Percentiles rank a stretch among this genome's conserved stretches.
phyloP scores from a whole-genome alignment of 2,888 invertebrate species.

The Linnaemya tessellans region DNA sequence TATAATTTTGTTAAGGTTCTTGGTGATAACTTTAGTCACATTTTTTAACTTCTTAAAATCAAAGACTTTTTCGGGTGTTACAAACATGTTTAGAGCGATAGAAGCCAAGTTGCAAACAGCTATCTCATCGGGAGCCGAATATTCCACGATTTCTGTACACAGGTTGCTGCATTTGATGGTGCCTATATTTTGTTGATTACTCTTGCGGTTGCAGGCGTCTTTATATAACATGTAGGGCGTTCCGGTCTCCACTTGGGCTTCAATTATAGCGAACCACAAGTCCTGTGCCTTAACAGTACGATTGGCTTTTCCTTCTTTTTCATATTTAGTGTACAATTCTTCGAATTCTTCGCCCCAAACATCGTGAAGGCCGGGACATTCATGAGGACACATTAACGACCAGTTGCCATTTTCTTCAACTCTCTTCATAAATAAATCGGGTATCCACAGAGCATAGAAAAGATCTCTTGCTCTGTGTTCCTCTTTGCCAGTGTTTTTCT shows the following conservation, averaged over 20 bases:
- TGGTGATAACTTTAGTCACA: conserved; percentile 94
- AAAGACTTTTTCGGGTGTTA: conserved; percentile 89
- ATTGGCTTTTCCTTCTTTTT: conserved; percentile 89
- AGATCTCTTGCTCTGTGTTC: conserved; percentile 97
- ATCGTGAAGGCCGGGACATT: conserved; percentile 94
- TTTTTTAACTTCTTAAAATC: conserved; percentile 94
- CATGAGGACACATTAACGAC: conserved; percentile 98
- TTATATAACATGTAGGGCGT: conserved; percentile 99
- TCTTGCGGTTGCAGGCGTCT: conserved; percentile 98
- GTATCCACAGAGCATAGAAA: conserved; percentile 98
- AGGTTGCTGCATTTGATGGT: conserved; percentile 99
- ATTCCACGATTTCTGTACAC: conserved; percentile 99
- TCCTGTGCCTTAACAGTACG: conserved; percentile 91
- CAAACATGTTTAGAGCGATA: conserved; percentile 97
- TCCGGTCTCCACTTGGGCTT: conserved; percentile 98
- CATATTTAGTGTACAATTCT: conserved; percentile 92
- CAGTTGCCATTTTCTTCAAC: conserved; percentile 93
- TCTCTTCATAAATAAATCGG: conserved; percentile 98
- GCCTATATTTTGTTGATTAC: conserved; percentile 98
- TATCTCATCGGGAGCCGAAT: conserved; percentile 95
- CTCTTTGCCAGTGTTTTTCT: conserved; percentile 98
- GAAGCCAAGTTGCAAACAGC: conserved; percentile 99
- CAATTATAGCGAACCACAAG: conserved; percentile 96
- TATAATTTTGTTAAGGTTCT: conserved; percentile 97
- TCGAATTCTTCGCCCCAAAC: conserved; percentile 98